phyloP scores from a whole-genome alignment of 2,113 vertebrate genomes.

The Microcebus ravelobensis region DNA sequence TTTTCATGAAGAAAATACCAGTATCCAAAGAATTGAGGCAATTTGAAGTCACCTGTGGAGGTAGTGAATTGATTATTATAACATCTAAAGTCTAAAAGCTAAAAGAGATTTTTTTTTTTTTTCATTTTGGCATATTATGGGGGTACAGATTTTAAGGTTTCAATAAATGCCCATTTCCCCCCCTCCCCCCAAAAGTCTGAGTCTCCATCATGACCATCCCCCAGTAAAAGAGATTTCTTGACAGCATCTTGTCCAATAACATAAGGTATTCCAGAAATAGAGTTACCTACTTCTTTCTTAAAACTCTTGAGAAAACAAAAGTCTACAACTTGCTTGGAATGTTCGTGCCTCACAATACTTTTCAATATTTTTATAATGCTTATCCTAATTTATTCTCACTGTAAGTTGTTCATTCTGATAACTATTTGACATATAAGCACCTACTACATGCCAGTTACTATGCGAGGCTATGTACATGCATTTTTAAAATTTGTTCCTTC shows the following conservation, averaged over 20 bases:
- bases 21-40: not conserved
- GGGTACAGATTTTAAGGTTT: no score
- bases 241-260: not conserved
- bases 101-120: no score
- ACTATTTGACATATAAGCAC: not conserved
- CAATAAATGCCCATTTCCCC: no score
- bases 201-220: no score
- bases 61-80: not conserved
- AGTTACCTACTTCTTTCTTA: not conserved
- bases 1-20: not conserved
- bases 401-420: not conserved
- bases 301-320: not conserved
- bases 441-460: not conserved
- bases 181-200: no score
- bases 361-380: not conserved
- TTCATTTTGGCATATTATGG: no score
- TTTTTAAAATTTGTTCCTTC: not conserved
- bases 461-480: not conserved
- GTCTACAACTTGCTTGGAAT: not conserved
- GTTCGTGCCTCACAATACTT: not conserved
- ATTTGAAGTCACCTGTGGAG: conserved; percentile 20
- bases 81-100: not conserved
- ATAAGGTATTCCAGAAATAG: conserved; percentile 12
- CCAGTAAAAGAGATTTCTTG: not conserved
- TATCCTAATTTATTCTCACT: conserved; percentile 19